A percentile compares a stretch with the other conserved stretches of the same genome.
Conservation (phyloP, 1,140 invertebrate genomes). For the Brachionus asplanchnoidis region DNA sequence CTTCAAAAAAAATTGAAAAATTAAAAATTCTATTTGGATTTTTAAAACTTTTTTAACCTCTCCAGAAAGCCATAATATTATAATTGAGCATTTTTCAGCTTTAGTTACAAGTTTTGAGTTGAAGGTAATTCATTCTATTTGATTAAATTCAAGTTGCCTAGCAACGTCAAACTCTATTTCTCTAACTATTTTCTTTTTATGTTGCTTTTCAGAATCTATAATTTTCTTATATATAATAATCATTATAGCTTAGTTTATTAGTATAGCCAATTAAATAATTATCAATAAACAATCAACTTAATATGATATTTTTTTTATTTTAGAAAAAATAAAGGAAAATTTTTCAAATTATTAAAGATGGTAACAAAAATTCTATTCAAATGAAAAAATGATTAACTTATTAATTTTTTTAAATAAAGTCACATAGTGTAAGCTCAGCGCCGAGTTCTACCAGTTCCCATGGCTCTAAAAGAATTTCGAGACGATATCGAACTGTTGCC, state of each 20-base stretch:
- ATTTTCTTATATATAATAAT: constrained; percentile 38
- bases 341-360: constrained; percentile 28
- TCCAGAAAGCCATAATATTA: background rate
- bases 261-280: constrained; percentile 10
- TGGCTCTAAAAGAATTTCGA: background rate
- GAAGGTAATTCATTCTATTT: constrained; percentile 33
- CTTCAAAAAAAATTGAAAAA: background rate
- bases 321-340: background rate
- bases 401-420: background rate
- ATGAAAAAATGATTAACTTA: background rate
- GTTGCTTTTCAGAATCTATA: constrained; percentile 27
- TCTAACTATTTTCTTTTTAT: constrained; percentile 3
- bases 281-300: background rate
- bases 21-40: background rate
- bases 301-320: background rate
- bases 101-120: constrained; percentile 9
- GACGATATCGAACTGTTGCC: constrained; percentile 33
- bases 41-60: background rate
- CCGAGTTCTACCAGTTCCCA: constrained; percentile 4
- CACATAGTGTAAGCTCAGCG: constrained; percentile 25
- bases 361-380: background rate
- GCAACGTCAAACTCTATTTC: constrained; percentile 28
- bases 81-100: background rate
- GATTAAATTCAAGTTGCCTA: constrained; percentile 8
- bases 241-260: constrained; percentile 10